phyloP scores from a whole-genome alignment of 2,797 vertebrate genomes.

The Chaetodon trifasciatus region DNA sequence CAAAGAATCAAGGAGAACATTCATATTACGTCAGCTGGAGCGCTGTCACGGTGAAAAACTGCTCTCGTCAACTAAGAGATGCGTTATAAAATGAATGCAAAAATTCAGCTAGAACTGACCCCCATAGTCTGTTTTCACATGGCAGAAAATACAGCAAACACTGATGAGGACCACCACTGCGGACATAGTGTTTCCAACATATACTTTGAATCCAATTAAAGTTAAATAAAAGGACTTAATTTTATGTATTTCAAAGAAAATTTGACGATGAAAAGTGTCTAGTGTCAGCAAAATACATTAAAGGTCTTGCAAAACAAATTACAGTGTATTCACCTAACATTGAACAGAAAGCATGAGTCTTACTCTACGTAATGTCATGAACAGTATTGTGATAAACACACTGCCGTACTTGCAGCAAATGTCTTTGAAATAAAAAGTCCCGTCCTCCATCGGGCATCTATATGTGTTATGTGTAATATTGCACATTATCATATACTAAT shows the following conservation, averaged over 20 bases:
- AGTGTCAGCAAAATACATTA: conserved; percentile 74
- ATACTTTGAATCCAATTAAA: conserved; percentile 53
- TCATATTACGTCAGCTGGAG: conserved; percentile 41
- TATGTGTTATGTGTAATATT: conserved; percentile 76
- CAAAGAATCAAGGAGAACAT: conserved; percentile 46
- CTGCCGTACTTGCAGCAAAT: conserved; percentile 53
- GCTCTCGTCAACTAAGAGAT: conserved; percentile 63
- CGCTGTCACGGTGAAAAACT: conserved; percentile 40
- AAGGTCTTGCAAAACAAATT: conserved; percentile 64
- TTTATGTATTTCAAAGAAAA: conserved; percentile 57
- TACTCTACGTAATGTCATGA: conserved; percentile 34
- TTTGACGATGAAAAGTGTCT: conserved; percentile 74
- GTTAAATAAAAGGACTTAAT: conserved; percentile 63
- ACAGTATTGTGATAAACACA: conserved; percentile 50
- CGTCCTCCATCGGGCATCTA: conserved; percentile 42
- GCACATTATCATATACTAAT: conserved; percentile 73
- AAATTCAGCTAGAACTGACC: conserved; percentile 14
- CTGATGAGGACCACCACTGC: conserved; percentile 39
- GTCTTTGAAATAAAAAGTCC: conserved; percentile 49
- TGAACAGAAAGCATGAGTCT: conserved; percentile 54
- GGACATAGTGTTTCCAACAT: conserved; percentile 54
- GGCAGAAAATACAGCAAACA: conserved; percentile 49
- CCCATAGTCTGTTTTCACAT: conserved; percentile 31
- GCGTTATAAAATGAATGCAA: conserved; percentile 47
- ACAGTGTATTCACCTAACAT: conserved; percentile 78